These are phyloP conservation scores for Andinoacara biseriatus DNA, from an alignment of 2,113 vertebrate genomes.

Conservation along the genomic window DNA sequence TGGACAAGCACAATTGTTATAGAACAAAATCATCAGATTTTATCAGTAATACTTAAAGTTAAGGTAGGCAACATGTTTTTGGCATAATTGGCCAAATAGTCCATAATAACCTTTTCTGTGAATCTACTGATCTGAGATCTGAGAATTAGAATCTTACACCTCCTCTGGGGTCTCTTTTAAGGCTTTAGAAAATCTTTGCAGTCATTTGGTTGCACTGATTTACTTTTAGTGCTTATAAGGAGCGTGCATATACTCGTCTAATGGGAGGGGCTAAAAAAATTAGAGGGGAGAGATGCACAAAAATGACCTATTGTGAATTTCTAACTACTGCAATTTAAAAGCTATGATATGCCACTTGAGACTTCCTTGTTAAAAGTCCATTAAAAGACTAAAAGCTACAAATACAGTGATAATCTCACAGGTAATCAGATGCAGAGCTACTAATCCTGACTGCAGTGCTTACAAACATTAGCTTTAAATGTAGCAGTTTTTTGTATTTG, in stretches of 20 bases:
- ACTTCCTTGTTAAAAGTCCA: neutral
- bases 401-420: neutral
- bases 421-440: neutral
- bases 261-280: neutral
- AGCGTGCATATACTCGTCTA: neutral
- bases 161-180: neutral
- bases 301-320: neutral
- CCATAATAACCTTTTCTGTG: neutral
- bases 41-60: no score
- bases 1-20: no score
- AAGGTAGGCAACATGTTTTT: neutral
- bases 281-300: neutral
- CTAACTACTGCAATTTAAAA: no score
- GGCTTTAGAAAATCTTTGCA: neutral
- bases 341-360: no score
- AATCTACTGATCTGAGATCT: rapidly evolving
- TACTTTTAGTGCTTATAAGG: neutral
- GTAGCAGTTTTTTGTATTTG: neutral
- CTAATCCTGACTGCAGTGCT: neutral
- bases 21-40: no score
- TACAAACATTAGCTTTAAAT: neutral
- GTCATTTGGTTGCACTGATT: neutral
- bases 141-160: neutral
- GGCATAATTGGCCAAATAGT: neutral
- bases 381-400: neutral